A percentile compares a stretch with the other conserved stretches of the same genome.
Evolutionary conservation across 30 jellyfish, hydroid and myxozoan genomes (phyloP).

Genomic region (Aurelia coerulea): DNA sequence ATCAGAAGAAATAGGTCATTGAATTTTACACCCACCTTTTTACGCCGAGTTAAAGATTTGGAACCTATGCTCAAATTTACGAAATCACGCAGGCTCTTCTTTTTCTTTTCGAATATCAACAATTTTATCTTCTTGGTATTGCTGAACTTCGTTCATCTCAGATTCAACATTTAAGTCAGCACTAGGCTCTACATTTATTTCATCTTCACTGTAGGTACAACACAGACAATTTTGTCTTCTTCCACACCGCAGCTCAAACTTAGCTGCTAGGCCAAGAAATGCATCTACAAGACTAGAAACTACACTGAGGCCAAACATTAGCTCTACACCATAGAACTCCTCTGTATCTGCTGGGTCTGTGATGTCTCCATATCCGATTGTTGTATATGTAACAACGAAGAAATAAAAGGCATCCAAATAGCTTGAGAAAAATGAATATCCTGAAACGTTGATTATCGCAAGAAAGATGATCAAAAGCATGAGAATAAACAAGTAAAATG

Average conservation of each 20-base stretch:
- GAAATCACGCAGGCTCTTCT: too few relatives aligned
- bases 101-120: too few relatives aligned
- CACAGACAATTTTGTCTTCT: neutral
- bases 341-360: constrained; percentile 21
- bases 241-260: constrained; percentile 11
- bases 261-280: neutral
- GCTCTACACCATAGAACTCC: constrained; percentile 3
- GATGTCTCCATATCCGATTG: constrained; percentile 63
- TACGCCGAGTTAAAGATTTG: too few relatives aligned
- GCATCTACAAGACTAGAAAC: constrained; percentile 53
- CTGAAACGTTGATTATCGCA: too few relatives aligned
- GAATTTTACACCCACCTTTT: too few relatives aligned
- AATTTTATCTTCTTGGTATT: too few relatives aligned
- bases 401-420: constrained; percentile 34
- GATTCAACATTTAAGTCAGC: neutral
- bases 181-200: neutral
- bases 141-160: too few relatives aligned
- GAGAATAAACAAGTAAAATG: constrained; percentile 11
- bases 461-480: too few relatives aligned
- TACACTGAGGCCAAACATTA: constrained; percentile 30
- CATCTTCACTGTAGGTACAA: constrained; percentile 29
- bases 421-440: too few relatives aligned
- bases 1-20: too few relatives aligned
- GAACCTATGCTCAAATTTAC: too few relatives aligned
- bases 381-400: constrained; percentile 26